phyloP scores from a whole-genome alignment of 2,888 invertebrate genomes.

The Rotaria sp. region DNA sequence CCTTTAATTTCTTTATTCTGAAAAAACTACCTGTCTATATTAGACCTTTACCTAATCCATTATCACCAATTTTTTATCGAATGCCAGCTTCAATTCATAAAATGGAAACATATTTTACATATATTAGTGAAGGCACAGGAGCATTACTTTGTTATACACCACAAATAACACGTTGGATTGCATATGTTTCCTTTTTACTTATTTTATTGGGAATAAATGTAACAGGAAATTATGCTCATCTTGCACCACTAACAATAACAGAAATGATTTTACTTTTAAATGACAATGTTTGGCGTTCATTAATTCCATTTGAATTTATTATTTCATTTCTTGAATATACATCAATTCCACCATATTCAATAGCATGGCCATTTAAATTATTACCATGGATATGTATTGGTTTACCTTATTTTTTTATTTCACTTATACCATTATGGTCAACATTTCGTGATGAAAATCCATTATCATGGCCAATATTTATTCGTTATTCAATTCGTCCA shows the following conservation, averaged over 20 bases:
- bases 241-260: not conserved
- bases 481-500: not conserved
- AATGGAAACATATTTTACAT: constrained; percentile 11
- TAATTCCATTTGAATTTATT: not conserved
- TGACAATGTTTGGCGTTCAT: constrained; percentile 6
- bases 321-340: constrained; percentile 22
- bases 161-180: not conserved
- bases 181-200: not conserved
- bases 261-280: constrained; percentile 30
- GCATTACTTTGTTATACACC: constrained; percentile 25
- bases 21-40: not conserved
- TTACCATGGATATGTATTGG: not conserved
- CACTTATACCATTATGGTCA: not conserved
- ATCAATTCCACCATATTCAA: not conserved
- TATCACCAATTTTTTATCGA: constrained; percentile 4
- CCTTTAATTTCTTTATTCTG: no score
- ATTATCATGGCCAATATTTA: constrained; percentile 18
- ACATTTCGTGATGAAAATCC: constrained; percentile 29
- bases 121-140: constrained; percentile 3
- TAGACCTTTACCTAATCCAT: constrained; percentile 9
- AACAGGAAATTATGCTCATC: constrained; percentile 20
- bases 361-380: not conserved
- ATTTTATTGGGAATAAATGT: constrained; percentile 8
- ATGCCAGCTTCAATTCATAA: constrained; percentile 6
- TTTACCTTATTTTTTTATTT: not conserved